phyloP scores from a whole-genome alignment of 2,113 vertebrate genomes.

The Chamaea fasciata region DNA sequence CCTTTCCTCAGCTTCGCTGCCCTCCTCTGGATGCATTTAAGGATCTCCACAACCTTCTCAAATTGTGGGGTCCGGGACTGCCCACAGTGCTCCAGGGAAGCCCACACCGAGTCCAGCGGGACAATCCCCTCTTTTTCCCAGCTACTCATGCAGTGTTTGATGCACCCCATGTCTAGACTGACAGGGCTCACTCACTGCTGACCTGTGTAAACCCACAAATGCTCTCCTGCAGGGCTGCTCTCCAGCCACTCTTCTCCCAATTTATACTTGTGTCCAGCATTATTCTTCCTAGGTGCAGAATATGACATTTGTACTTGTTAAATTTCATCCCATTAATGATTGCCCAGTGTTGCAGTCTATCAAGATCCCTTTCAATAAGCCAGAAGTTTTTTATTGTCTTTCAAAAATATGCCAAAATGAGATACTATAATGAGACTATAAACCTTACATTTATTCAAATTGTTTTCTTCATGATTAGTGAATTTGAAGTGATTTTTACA shows the following conservation, averaged over 20 bases:
- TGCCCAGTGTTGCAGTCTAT: not conserved
- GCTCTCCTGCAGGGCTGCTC: not conserved
- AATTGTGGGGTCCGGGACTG: not conserved
- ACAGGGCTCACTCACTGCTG: not conserved
- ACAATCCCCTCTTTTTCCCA: not conserved
- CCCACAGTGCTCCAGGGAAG: not conserved
- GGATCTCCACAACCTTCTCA: not conserved
- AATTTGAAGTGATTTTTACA: not conserved
- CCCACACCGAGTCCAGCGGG: accelerated
- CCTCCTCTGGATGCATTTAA: not conserved
- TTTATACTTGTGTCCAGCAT: not conserved
- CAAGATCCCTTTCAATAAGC: not conserved
- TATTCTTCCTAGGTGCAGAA: not conserved
- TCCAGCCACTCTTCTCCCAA: not conserved
- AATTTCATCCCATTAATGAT: not conserved
- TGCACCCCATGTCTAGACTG: not conserved
- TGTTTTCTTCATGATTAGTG: not conserved
- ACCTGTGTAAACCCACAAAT: not conserved
- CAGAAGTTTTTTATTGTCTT: not conserved
- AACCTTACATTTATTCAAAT: not conserved
- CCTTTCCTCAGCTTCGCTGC: not conserved
- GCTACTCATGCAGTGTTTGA: not conserved
- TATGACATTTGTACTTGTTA: not conserved
- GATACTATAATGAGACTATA: not conserved
- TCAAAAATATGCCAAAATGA: not conserved